Evolutionary conservation across 1,140 invertebrate genomes (phyloP), one percentile per base, ranked within the genome.

Genomic region (Sminthurinus signatus): DNA sequence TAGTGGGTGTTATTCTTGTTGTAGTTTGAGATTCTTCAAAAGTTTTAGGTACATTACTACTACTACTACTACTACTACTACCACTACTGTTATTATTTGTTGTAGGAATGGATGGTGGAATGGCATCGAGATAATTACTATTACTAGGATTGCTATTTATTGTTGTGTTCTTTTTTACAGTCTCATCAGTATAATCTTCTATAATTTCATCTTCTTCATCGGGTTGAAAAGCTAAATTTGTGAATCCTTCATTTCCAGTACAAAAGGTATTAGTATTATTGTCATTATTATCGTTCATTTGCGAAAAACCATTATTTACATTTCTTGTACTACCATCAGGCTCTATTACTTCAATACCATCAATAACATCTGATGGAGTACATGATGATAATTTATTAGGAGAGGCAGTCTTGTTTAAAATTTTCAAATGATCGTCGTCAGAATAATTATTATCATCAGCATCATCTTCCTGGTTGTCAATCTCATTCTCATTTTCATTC

Each of bases 161-260:
- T 12, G 25, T 54, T 5, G 8, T 4, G 19, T 5, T 48, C 8
- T 4, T 4, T 10, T n/a, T 5, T 5, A 48, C 19, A n/a, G 44
- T n/a, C 19, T 48, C 44, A n/a, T n/a, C n/a, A n/a, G n/a, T n/a
- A n/a, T n/a, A n/a, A n/a, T 8, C n/a, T 51, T 12, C 1, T 21
- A n/a, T n/a, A 0, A 10, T 8, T 12, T 36, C 36, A 29, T 60
- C 50, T 19, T 50, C 21, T 29, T 64, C 57, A 17, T 67, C 65
- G 31, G 32, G 31, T 46, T 62, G 58, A 59, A 67, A 67, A n/a
- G 51, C 65, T 21, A 62, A 60, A 48, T 67, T 67, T 36, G 65
- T 67, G 44, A 60, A 62, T 10, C 29, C 27, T 28, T 36, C 8
- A 10, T 39, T 27, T 57, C 28, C 10, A 61, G 21, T 50, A 28